Evolutionary conservation across 64 coral and sea anemone species (phyloP).

Genomic region (Trachythela sp.): DNA sequence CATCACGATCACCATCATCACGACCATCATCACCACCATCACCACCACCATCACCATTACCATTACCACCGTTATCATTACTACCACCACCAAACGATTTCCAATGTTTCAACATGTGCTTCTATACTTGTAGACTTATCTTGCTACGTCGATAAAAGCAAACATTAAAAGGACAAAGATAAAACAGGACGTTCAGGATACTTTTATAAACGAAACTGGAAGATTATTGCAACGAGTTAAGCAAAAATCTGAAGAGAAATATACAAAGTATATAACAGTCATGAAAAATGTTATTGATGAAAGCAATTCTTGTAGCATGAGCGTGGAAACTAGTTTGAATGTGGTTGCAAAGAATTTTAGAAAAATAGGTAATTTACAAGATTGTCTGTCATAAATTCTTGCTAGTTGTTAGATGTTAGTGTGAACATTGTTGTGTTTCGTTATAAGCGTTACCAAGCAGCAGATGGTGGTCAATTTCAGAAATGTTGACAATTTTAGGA

Average conservation of each 20-base stretch:
- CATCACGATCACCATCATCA: no score
- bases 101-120: no score
- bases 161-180: background rate
- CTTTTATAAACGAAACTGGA: background rate
- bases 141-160: background rate
- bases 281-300: background rate
- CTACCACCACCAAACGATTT: no score
- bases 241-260: background rate
- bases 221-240: background rate
- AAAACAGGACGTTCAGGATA: background rate
- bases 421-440: no score
- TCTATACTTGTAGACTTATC: background rate
- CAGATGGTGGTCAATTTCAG: no score
- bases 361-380: background rate
- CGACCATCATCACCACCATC: no score
- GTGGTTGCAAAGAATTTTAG: background rate
- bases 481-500: no score
- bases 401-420: no score
- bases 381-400: no score
- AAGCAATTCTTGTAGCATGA: background rate
- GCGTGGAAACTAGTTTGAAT: background rate
- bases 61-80: no score
- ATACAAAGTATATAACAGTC: background rate
- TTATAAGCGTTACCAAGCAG: no score
- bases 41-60: no score